phyloP scores from a whole-genome alignment of 2,113 vertebrate genomes.

The Indri indri region DNA sequence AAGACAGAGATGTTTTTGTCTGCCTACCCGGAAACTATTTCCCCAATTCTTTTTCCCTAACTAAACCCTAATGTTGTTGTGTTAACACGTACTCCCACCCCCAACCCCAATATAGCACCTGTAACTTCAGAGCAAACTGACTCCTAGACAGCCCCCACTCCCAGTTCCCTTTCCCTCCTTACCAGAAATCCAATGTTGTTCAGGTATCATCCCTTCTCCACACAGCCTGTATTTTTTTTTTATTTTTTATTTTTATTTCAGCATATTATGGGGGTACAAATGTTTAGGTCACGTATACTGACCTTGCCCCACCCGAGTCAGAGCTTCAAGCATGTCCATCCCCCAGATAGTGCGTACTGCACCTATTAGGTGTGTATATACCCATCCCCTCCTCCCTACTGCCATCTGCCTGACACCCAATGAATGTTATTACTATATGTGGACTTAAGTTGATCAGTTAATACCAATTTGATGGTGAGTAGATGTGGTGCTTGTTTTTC shows the following conservation, averaged over 20 bases:
- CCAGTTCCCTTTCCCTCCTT: neutral
- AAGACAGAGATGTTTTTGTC: neutral
- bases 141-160: neutral
- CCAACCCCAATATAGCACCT: neutral
- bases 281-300: no score
- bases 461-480: no score
- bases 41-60: neutral
- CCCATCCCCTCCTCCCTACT: no score
- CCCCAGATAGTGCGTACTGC: no score
- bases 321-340: no score
- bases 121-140: neutral
- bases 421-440: no score
- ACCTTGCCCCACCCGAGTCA: no score
- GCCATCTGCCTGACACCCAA: no score
- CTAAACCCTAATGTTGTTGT: neutral
- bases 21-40: neutral
- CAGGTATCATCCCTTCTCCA: neutral
- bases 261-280: no score
- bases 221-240: neutral
- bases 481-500: no score
- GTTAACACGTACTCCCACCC: neutral
- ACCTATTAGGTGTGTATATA: no score
- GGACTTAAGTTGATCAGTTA: no score
- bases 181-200: conserved; percentile 14
- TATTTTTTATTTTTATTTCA: neutral